A percentile compares a stretch with the other conserved stretches of the same genome.
These are phyloP conservation scores for Rhinophrynus dorsalis DNA, from an alignment of 2,797 vertebrate genomes.

Conservation along the genomic window DNA sequence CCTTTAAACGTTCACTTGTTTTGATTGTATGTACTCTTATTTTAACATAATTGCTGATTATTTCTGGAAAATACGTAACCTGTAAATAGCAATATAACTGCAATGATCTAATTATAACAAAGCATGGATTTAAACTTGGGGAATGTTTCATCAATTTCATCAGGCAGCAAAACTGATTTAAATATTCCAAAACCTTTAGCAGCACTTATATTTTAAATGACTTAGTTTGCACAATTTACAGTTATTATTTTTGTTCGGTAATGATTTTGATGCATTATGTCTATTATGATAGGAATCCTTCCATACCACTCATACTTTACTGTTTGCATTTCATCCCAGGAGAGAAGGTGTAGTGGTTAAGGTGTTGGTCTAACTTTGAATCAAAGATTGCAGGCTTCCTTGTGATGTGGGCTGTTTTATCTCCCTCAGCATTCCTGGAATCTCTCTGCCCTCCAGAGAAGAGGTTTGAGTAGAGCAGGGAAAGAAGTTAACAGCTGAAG, in stretches of 20 bases:
- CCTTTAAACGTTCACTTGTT: too few species aligned
- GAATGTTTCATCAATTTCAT: too few species aligned
- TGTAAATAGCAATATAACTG: neutral
- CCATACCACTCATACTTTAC: neutral
- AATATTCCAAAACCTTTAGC: neutral
- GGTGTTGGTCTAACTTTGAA: neutral
- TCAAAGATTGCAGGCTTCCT: neutral
- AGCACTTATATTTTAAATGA: conserved; percentile 14
- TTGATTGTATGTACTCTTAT: neutral
- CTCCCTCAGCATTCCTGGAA: conserved; percentile 10
- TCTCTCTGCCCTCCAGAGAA: conserved; percentile 3
- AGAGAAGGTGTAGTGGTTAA: conserved; percentile 5
- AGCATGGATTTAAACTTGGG: neutral
- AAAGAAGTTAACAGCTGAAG: neutral
- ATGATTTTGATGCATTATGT: conserved; percentile 36
- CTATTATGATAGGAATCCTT: conserved; percentile 22
- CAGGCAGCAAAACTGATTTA: too few species aligned
- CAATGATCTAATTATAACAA: neutral
- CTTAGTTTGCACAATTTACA: conserved; percentile 20
- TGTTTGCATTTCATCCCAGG: neutral
- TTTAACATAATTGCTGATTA: neutral
- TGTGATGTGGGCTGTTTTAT: neutral
- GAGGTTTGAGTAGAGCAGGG: neutral
- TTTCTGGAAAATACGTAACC: neutral
- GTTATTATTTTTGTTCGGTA: conserved; percentile 33